Percentiles rank a stretch among this genome's conserved stretches.
These are phyloP conservation scores for Pterobdella sp. DNA, from an alignment of 2,888 invertebrate species.

Conservation along the genomic window DNA sequence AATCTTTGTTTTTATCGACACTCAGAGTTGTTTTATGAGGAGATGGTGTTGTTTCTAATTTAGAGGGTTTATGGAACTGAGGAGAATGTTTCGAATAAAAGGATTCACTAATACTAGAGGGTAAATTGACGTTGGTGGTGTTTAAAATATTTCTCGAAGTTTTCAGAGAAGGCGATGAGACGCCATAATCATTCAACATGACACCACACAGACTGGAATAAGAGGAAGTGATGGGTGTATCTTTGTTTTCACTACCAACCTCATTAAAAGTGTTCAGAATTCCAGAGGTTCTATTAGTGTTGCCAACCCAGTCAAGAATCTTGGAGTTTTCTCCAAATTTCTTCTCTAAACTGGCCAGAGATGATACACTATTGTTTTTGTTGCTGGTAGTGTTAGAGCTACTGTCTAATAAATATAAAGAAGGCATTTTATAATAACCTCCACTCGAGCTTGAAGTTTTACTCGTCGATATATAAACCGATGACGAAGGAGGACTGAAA, in stretches of 20 bases:
- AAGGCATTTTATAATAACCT: conserved; percentile 16
- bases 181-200: conserved; percentile 25
- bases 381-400: background rate
- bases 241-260: background rate
- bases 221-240: conserved; percentile 4
- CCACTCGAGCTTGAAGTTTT: background rate
- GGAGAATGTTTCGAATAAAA: conserved; percentile 19
- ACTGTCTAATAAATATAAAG: conserved; percentile 6
- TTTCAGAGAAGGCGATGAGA: conserved; percentile 14
- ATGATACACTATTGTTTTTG: conserved; percentile 13
- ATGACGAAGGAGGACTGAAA: background rate
- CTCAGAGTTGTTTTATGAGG: background rate
- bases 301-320: conserved; percentile 31
- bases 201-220: conserved; percentile 25
- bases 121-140: background rate
- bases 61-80: background rate
- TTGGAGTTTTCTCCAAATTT: conserved; percentile 37
- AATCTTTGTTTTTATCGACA: conserved; percentile 18
- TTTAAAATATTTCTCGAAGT: conserved; percentile 3
- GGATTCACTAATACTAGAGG: background rate
- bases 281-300: background rate
- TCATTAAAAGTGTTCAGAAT: conserved; percentile 20
- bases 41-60: background rate
- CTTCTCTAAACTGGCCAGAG: conserved; percentile 35
- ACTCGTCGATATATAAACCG: background rate